These are phyloP conservation scores for Oligia strigilis DNA, from an alignment of 2,888 invertebrate species.

Conservation along the genomic window DNA sequence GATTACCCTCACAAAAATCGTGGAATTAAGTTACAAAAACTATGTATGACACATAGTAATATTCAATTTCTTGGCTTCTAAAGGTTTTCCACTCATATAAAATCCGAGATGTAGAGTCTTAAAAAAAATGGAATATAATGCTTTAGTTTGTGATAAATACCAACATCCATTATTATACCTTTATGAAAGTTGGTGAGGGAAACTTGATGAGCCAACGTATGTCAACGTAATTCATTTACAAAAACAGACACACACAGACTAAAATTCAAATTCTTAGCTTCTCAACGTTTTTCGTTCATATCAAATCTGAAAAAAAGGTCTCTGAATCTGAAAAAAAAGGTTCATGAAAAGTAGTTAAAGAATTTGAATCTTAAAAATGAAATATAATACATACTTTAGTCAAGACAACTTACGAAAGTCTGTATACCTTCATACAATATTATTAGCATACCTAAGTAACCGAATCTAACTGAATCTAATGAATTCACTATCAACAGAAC, in stretches of 20 bases:
- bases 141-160: background rate
- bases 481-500: no score
- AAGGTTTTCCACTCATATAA: background rate
- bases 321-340: no score
- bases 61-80: background rate
- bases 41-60: background rate
- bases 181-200: no score
- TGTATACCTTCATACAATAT: background rate
- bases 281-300: background rate
- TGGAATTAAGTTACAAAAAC: no score
- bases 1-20: background rate
- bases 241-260: background rate
- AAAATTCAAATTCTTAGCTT: background rate
- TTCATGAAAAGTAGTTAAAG: background rate
- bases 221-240: background rate
- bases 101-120: background rate
- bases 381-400: background rate
- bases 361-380: background rate
- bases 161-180: no score
- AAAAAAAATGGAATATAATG: background rate
- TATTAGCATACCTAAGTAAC: constrained; percentile 34
- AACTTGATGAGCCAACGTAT: background rate
- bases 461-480: background rate
- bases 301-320: no score
- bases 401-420: background rate